A percentile compares a stretch with the other conserved stretches of the same genome.
These are phyloP conservation scores for Sebastes minor DNA, from an alignment of 2,797 vertebrate genomes.

Conservation along the genomic window DNA sequence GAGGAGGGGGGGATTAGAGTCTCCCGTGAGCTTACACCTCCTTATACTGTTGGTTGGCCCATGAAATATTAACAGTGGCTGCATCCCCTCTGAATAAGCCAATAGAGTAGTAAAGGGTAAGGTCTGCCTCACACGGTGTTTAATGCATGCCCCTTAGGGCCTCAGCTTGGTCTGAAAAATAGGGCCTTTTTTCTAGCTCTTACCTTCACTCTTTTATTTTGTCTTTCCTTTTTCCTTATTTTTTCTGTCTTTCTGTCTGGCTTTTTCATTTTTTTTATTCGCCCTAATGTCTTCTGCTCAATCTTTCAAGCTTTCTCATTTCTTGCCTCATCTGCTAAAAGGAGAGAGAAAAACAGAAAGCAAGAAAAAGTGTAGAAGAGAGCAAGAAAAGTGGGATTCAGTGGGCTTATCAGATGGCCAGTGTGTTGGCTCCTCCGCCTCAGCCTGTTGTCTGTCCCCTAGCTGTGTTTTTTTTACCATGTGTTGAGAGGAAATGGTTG, in stretches of 20 bases:
- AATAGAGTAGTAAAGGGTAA: conserved; percentile 73
- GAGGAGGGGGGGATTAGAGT: conserved; percentile 8
- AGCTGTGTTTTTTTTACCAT: conserved; percentile 68
- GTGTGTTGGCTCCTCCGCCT: conserved; percentile 60
- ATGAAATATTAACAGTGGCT: conserved; percentile 77
- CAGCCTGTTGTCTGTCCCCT: conserved; percentile 73
- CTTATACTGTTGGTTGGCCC: conserved; percentile 65
- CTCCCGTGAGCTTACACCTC: conserved; percentile 66
- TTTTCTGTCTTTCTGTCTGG: background rate
- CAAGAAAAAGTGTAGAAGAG: conserved; percentile 4
- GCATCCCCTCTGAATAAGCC: conserved; percentile 71
- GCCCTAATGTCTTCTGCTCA: conserved; percentile 9
- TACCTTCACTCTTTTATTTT: conserved; percentile 35
- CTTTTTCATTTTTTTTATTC: conserved; percentile 4
- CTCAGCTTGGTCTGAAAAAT: conserved; percentile 56
- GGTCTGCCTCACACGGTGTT: conserved; percentile 72
- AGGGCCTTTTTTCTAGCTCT: conserved; percentile 30
- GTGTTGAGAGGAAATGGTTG: conserved; percentile 73
- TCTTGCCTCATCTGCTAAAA: background rate
- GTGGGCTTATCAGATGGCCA: conserved; percentile 75
- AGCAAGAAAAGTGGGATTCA: conserved; percentile 49
- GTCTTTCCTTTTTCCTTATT: conserved; percentile 10
- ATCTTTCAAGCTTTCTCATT: conserved; percentile 7
- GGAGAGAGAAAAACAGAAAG: conserved; percentile 14
- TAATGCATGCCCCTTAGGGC: conserved; percentile 70